Evolutionary conservation across 2,797 vertebrate species (phyloP).

Genomic region (Hypotaenidia philippensis): DNA sequence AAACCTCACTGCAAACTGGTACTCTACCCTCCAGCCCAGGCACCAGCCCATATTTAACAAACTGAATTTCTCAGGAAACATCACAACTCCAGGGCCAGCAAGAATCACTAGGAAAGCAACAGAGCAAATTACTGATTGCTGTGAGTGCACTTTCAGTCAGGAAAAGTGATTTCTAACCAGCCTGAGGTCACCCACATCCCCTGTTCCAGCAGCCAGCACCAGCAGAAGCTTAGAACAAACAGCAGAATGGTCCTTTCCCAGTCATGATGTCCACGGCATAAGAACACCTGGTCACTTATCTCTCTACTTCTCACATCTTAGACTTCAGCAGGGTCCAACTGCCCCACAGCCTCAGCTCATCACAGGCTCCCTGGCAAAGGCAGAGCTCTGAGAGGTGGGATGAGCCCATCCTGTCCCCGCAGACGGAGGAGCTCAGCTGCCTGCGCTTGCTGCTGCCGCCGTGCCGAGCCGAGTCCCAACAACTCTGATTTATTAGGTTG

Average conservation of each 20-base stretch:
- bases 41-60: not conserved
- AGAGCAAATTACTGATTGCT: not conserved
- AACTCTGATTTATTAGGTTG: not conserved
- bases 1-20: not conserved
- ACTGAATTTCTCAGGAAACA: not conserved
- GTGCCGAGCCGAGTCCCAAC: accelerated
- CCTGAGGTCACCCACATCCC: not conserved
- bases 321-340: not conserved
- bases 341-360: accelerated
- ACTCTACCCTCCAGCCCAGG: not conserved
- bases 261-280: accelerated
- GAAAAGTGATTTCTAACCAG: not conserved
- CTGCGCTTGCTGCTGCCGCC: accelerated
- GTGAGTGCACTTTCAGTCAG: not conserved
- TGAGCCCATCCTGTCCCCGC: not conserved
- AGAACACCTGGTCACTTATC: not conserved
- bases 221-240: not conserved
- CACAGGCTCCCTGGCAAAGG: accelerated
- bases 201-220: not conserved
- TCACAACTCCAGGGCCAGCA: not conserved
- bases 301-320: not conserved
- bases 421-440: not conserved
- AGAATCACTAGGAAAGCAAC: not conserved
- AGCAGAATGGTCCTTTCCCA: accelerated
- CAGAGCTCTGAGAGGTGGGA: accelerated